Conservation (phyloP, 2,888 invertebrate species). For the Adelphocoris suturalis region DNA sequence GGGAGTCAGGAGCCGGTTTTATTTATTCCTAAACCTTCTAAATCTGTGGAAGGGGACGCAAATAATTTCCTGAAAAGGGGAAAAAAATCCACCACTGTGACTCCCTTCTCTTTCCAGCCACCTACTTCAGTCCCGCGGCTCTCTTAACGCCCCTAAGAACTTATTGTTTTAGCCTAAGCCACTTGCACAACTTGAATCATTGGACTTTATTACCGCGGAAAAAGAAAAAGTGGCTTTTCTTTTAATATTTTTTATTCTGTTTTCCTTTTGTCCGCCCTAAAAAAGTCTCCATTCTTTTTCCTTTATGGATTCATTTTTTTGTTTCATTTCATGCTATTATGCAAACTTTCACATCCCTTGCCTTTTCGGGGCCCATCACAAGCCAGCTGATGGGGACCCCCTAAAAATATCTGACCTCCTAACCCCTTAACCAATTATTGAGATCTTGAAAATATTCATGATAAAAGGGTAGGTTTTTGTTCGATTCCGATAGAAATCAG, state of each 20-base stretch:
- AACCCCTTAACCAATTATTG: too few relatives aligned
- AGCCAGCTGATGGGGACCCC: too few relatives aligned
- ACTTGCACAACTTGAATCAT: slow-evolving; percentile 24
- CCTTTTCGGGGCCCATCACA: too few relatives aligned
- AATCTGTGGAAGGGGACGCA: slow-evolving; percentile 20
- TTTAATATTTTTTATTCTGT: background rate
- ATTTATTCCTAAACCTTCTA: slow-evolving; percentile 22
- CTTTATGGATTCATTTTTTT: background rate
- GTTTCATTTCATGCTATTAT: background rate
- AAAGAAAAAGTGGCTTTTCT: slow-evolving; percentile 2
- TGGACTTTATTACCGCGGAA: slow-evolving; percentile 25
- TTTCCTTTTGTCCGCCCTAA: background rate
- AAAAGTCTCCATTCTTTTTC: background rate
- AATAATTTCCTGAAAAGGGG: slow-evolving; percentile 6
- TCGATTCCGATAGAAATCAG: too few relatives aligned
- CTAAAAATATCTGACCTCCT: too few relatives aligned
- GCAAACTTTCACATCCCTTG: background rate
- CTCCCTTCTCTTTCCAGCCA: background rate
- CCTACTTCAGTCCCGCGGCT: background rate
- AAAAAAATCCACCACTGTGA: background rate
- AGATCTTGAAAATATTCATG: too few relatives aligned
- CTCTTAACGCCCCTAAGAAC: background rate
- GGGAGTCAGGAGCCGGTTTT: background rate
- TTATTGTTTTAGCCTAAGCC: slow-evolving; percentile 29
- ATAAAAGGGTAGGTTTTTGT: too few relatives aligned